phyloP scores from a whole-genome alignment of 1,140 invertebrate genomes.

The Heliconius hewitsoni region DNA sequence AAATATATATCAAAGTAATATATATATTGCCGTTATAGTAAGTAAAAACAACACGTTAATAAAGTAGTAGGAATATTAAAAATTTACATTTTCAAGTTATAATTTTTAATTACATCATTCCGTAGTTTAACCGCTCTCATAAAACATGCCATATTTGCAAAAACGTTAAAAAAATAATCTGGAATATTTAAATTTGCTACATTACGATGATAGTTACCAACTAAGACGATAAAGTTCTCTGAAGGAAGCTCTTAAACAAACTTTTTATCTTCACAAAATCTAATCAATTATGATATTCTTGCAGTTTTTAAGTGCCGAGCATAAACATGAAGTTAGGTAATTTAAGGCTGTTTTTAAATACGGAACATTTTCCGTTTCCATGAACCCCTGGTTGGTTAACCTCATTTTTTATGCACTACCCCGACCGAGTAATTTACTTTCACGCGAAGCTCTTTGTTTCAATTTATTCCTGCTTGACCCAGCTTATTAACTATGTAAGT shows the following conservation, averaged over 20 bases:
- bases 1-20: not conserved
- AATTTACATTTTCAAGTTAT: not conserved
- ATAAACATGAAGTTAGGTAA: constrained; percentile 5
- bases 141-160: not conserved
- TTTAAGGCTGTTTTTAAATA: constrained; percentile 17
- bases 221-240: not conserved
- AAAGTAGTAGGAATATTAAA: not conserved
- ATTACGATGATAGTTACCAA: not conserved
- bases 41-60: not conserved
- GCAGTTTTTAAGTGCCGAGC: not conserved
- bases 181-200: not conserved
- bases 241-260: not conserved
- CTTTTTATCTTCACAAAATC: constrained; percentile 8
- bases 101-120: constrained; percentile 5
- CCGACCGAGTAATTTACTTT: constrained; percentile 52
- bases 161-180: not conserved
- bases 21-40: too few relatives aligned
- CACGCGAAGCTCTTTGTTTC: constrained; percentile 46
- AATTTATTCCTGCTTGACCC: constrained; percentile 53
- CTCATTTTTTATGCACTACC: constrained; percentile 53
- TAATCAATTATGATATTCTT: constrained; percentile 11
- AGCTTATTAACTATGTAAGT: constrained; percentile 37
- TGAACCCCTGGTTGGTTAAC: constrained; percentile 26
- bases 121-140: not conserved
- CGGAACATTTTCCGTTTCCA: constrained; percentile 31